Evolutionary conservation across 2,797 vertebrate genomes (phyloP).

Genomic region (Phylloscopus collybita): DNA sequence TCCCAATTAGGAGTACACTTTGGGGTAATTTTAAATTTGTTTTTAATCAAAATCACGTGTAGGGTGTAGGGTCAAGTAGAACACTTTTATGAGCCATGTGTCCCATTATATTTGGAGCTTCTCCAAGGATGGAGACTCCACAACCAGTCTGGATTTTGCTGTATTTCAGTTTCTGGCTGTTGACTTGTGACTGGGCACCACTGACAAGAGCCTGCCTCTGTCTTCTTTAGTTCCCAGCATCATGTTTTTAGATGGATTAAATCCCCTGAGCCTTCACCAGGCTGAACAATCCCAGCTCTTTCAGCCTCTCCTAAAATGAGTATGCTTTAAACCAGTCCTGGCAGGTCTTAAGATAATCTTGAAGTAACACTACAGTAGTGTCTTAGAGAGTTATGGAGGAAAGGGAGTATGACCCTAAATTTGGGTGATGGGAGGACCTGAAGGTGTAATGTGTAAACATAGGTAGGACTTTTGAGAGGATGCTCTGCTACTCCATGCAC

Average conservation of each 20-base stretch:
- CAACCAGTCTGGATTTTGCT: neutral
- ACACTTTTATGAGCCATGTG: neutral
- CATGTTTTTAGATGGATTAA: neutral
- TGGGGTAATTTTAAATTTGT: neutral
- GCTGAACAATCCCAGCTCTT: neutral
- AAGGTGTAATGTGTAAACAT: neutral
- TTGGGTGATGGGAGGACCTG: neutral
- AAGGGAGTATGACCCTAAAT: neutral
- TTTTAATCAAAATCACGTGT: neutral
- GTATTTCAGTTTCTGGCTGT: neutral
- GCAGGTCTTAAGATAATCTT: neutral
- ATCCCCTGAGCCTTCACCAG: neutral
- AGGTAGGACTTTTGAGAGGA: neutral
- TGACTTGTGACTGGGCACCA: neutral
- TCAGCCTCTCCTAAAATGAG: neutral
- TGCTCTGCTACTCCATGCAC: neutral
- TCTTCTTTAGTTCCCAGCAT: neutral
- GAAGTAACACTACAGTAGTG: neutral
- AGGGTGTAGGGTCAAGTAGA: neutral
- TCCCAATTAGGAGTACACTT: neutral
- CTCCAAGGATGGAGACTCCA: neutral
- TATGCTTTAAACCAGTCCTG: neutral
- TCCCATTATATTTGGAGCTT: neutral
- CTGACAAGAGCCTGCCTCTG: neutral
- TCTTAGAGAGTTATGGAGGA: neutral